phyloP scores from a whole-genome alignment of 92 coral and sea anemone species.

The Micromussa lordhowensis region DNA sequence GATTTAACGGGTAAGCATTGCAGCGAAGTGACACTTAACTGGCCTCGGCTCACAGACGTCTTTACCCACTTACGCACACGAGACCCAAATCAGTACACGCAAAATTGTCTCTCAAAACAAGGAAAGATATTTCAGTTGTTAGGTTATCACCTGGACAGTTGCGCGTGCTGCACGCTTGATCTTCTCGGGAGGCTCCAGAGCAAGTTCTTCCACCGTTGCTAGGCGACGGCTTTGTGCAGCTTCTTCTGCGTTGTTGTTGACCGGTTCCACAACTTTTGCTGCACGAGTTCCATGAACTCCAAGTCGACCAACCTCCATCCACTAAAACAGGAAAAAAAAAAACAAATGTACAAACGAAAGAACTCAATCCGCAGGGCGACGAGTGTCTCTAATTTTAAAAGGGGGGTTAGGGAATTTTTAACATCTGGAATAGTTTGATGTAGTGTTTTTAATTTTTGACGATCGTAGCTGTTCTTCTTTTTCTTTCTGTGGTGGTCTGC shows the following conservation, averaged over 20 bases:
- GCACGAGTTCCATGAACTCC: constrained; percentile 17
- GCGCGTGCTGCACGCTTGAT: constrained; percentile 9
- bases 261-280: constrained; percentile 10
- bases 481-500: too few species aligned
- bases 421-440: too few species aligned
- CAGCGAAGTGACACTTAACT: too few species aligned
- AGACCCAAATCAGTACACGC: neutral
- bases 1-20: too few species aligned
- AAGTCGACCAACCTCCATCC: constrained; percentile 27
- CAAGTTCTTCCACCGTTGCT: constrained; percentile 29
- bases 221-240: constrained; percentile 21
- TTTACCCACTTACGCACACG: neutral
- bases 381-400: too few species aligned
- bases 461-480: too few species aligned
- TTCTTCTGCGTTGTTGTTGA: neutral
- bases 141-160: constrained; percentile 21
- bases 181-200: neutral
- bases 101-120: neutral
- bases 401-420: too few species aligned
- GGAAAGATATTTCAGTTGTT: neutral
- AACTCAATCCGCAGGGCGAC: too few species aligned
- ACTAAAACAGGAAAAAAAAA: neutral
- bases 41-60: too few species aligned
- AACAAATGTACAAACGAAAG: neutral
- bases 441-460: too few species aligned